Conservation (phyloP, 2,113 vertebrate genomes). For the Eolophus roseicapilla region DNA sequence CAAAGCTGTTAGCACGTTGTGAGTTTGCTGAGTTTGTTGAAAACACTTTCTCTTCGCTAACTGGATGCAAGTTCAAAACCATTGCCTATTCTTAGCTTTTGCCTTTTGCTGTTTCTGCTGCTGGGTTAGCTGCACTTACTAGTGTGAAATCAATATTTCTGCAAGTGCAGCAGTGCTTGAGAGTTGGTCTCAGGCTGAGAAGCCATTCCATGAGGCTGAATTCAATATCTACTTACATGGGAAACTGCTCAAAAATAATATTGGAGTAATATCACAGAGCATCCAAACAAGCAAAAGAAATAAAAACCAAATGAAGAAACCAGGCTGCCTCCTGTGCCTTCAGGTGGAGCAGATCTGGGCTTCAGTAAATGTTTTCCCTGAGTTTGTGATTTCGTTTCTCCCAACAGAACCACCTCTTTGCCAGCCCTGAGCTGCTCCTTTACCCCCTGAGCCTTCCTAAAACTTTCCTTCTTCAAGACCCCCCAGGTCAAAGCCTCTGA, state of each 20-base stretch:
- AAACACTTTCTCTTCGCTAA: not conserved
- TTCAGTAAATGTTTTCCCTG: not conserved
- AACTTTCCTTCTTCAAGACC: not conserved
- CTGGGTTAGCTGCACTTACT: not conserved
- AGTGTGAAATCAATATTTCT: not conserved
- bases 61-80: not conserved
- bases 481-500: not conserved
- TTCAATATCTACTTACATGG: not conserved
- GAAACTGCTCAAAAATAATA: not conserved
- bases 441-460: not conserved
- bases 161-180: not conserved
- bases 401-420: not conserved
- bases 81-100: not conserved
- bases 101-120: not conserved
- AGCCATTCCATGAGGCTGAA: not conserved
- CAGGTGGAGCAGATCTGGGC: slow-evolving; percentile 22
- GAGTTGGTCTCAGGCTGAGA: not conserved
- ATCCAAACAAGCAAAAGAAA: slow-evolving; percentile 35
- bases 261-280: slow-evolving; percentile 11
- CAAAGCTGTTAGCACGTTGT: not conserved
- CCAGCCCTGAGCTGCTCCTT: not conserved
- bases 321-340: slow-evolving; percentile 8
- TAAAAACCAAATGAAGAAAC: not conserved
- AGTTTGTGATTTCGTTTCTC: slow-evolving; percentile 10
- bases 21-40: not conserved